Conservation (phyloP, 2,797 vertebrate genomes). For the Lacerta agilis region DNA sequence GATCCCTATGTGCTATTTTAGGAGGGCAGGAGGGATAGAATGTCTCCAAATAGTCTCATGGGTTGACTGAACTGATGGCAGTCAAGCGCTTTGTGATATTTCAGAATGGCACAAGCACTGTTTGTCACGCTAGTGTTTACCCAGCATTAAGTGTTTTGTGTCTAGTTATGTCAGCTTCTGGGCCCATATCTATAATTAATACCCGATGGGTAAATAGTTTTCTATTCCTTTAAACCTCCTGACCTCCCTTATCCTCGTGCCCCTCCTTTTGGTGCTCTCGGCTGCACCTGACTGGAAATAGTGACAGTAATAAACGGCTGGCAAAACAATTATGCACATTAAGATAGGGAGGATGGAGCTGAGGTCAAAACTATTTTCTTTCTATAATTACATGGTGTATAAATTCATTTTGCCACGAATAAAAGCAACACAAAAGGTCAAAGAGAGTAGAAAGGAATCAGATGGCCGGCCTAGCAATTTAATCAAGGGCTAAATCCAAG, state of each 20-base stretch:
- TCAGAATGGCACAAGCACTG: neutral
- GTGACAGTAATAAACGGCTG: conserved; percentile 65
- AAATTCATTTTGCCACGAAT: conserved; percentile 61
- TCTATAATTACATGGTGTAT: conserved; percentile 56
- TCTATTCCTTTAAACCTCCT: conserved; percentile 34
- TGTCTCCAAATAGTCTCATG: neutral
- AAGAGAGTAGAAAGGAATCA: conserved; percentile 20
- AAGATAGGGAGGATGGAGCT: conserved; percentile 57
- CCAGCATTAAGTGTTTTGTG: neutral
- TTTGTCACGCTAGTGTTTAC: conserved; percentile 15
- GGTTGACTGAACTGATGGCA: neutral
- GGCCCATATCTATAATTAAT: neutral
- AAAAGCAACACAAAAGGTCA: conserved; percentile 43
- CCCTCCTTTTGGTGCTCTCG: conserved; percentile 41
- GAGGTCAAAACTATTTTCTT: conserved; percentile 68
- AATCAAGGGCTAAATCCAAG: conserved; percentile 40
- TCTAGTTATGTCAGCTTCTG: neutral
- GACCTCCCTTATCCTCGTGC: neutral
- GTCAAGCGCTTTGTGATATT: neutral
- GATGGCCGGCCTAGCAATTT: conserved; percentile 40
- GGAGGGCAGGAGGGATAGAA: neutral
- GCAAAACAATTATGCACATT: conserved; percentile 68
- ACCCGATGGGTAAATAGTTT: conserved; percentile 48
- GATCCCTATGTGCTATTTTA: neutral
- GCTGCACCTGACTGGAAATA: conserved; percentile 42